phyloP scores from a whole-genome alignment of 1,140 invertebrate genomes.

The Homarus americanus region DNA sequence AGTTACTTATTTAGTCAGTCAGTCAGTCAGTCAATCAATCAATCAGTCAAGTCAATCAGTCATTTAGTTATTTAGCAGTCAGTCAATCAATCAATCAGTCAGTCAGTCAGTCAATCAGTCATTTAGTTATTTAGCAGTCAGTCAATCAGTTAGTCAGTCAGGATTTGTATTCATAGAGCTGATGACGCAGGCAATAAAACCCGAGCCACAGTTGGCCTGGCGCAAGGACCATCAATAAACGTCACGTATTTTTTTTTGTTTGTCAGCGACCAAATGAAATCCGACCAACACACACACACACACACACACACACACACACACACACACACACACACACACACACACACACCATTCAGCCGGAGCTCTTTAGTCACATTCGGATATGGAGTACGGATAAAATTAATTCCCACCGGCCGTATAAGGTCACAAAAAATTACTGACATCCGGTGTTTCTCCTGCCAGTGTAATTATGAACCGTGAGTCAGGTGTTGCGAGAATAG shows the following conservation, averaged over 20 bases:
- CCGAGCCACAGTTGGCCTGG: too few species aligned
- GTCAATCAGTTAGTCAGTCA: too few species aligned
- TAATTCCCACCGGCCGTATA: background rate
- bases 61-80: too few species aligned
- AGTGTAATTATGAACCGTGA: background rate
- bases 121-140: too few species aligned
- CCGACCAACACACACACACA: background rate
- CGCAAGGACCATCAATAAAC: background rate
- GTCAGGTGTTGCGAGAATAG: background rate
- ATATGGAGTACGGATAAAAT: background rate
- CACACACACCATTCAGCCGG: background rate
- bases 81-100: too few species aligned
- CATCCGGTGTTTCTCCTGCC: background rate
- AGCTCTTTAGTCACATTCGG: background rate
- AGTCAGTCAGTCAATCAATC: too few species aligned
- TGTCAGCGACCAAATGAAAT: background rate
- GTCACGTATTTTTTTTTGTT: background rate
- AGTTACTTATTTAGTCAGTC: too few species aligned
- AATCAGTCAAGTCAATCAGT: too few species aligned
- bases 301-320: constrained; percentile 19
- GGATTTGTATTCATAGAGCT: too few species aligned
- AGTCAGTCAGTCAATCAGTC: too few species aligned
- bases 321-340: constrained; percentile 36
- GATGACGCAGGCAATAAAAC: too few species aligned
- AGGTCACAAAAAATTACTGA: background rate